Evolutionary conservation across 2,797 vertebrate genomes (phyloP).

Genomic region (Mus minutoides): DNA sequence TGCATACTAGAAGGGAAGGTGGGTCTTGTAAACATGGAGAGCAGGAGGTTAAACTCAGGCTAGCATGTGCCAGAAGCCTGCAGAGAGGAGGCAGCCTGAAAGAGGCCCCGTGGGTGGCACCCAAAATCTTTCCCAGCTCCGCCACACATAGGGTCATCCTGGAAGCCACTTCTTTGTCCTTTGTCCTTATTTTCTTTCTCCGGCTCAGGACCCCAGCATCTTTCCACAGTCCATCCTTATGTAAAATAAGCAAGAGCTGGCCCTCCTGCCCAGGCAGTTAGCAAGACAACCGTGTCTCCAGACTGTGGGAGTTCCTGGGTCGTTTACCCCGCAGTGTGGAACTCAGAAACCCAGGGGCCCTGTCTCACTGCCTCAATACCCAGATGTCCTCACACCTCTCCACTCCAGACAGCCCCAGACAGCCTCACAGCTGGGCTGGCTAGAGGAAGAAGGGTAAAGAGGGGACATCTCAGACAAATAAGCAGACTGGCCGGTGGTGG

Average conservation of each 20-base stretch:
- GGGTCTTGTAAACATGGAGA: neutral
- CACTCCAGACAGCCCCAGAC: slow-evolving; percentile 67
- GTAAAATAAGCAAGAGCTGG: fast-evolving
- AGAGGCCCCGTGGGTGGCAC: fast-evolving
- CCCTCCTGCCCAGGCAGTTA: fast-evolving
- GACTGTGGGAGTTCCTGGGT: neutral
- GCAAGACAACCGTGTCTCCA: neutral
- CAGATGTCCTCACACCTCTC: slow-evolving; percentile 68
- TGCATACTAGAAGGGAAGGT: neutral
- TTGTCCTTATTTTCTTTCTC: neutral
- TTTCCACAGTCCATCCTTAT: neutral
- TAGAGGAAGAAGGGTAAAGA: slow-evolving; percentile 1
- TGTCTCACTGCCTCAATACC: neutral
- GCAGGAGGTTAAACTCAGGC: neutral
- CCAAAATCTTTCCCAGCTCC: neutral
- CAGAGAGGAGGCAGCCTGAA: neutral
- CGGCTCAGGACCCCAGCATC: neutral
- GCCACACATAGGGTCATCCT: fast-evolving
- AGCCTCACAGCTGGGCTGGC: slow-evolving; percentile 57
- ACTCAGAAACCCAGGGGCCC: neutral
- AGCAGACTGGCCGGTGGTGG: neutral
- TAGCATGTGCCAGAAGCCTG: neutral
- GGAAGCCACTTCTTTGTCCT: neutral
- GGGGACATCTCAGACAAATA: slow-evolving; percentile 55
- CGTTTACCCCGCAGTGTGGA: neutral